Conservation (phyloP, 2,113 vertebrate genomes). For the Noctilio leporinus region DNA sequence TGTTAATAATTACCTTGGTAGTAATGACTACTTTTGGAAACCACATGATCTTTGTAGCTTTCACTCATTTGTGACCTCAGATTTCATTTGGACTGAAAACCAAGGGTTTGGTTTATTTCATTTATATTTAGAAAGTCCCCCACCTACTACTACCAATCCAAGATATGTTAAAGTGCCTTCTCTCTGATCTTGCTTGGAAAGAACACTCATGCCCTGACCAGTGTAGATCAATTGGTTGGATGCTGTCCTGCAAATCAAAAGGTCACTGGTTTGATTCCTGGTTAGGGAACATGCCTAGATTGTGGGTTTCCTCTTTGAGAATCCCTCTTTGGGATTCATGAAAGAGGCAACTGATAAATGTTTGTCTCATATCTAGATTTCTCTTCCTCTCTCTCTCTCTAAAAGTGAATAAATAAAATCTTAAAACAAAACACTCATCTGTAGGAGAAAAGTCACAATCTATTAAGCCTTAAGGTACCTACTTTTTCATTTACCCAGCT, state of each 20-base stretch:
- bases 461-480: constrained; percentile 28
- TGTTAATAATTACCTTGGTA: constrained; percentile 46
- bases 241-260: no score
- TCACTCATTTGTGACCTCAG: constrained; percentile 23
- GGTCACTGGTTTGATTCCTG: no score
- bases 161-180: background rate
- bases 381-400: no score
- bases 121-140: constrained; percentile 10
- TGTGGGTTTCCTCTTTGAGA: no score
- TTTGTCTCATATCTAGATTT: no score
- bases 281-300: no score
- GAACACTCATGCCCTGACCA: background rate
- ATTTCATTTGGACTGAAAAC: constrained; percentile 12
- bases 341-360: no score
- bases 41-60: background rate
- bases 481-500: constrained; percentile 15
- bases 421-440: background rate
- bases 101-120: background rate
- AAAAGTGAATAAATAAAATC: no score
- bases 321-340: no score
- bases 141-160: background rate
- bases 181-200: background rate
- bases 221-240: no score
- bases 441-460: constrained; percentile 8
- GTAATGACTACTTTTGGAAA: constrained; percentile 43